Evolutionary conservation across 2,113 vertebrate genomes (phyloP), one percentile per base, ranked within the genome.

Genomic region (Tachysurus vachellii): DNA sequence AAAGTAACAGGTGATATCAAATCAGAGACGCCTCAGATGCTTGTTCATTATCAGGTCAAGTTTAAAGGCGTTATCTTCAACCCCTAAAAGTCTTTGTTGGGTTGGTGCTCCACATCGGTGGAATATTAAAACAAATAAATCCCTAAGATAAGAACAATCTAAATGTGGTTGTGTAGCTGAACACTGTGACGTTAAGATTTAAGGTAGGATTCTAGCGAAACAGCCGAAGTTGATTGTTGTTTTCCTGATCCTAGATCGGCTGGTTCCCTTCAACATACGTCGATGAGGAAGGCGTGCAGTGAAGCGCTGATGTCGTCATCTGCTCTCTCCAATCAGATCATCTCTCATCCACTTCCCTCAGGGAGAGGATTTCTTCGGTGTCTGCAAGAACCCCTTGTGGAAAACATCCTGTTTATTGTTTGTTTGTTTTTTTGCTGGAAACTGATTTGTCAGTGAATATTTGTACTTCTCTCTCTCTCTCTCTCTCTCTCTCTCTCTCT

Each of bases 261-360:
- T 99, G 98, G 98, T 99, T 99, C 89, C 98, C 98, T 80, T 99
- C 98, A 0, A 99, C 98, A 0, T 99, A 99, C 0, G 98, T 99
- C 77, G 98, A 99, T 79, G 98, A 99, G 91, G 98, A 99, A 84
- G 97, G 96, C 0, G 91, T 96, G 77, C 98, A 98, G 87, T 98
- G 53, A 89, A 0, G 64, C 11, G 62, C 8, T 86, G 57, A 89
- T 88, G 80, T 89, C 90, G 80, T 89, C 90, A 77, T 81, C 80
- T 56, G 56, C 87, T 90, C 82, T 86, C 80, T 90, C 87, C 88
- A 77, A 87, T 91, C 92, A 92, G 88, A 91, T 89, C 91, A 86
- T 91, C 86, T 89, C 42, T 68, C 23, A 84, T 89, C 92, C 93
- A 64, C 94, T 85, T 92, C 87, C 89, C 91, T 93, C 91, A 86